Evolutionary conservation across 2,113 vertebrate species (phyloP).

Genomic region (Danionella cerebrum): DNA sequence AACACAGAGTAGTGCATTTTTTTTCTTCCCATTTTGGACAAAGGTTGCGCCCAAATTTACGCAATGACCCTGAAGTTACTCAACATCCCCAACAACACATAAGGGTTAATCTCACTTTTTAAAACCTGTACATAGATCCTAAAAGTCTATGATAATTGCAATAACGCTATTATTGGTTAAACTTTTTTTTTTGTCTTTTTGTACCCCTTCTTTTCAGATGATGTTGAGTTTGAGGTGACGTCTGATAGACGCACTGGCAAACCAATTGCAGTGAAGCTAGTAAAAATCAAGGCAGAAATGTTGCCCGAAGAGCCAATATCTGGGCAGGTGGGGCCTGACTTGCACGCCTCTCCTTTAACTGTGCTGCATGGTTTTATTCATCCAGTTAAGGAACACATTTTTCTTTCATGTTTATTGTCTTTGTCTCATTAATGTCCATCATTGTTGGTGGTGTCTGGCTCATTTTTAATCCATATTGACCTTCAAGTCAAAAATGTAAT

Average conservation of each 20-base stretch:
- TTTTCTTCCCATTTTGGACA: no score
- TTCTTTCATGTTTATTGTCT: slow-evolving; percentile 63
- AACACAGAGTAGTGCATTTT: no score
- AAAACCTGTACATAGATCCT: no score
- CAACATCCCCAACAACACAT: no score
- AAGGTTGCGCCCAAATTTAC: no score
- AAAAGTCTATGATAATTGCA: no score
- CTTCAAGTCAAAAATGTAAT: neutral
- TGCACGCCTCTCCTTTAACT: slow-evolving; percentile 75
- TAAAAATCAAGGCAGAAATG: slow-evolving; percentile 98
- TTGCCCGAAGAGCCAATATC: slow-evolving; percentile 97
- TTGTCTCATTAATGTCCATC: slow-evolving; percentile 48
- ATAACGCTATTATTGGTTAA: no score
- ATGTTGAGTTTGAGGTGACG: slow-evolving; percentile 99
- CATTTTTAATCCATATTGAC: slow-evolving; percentile 39
- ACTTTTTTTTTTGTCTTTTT: slow-evolving; percentile 7
- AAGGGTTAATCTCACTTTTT: no score
- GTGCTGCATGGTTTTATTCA: slow-evolving; percentile 79
- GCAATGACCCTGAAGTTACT: no score
- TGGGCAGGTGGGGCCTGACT: slow-evolving; percentile 88
- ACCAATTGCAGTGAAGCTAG: slow-evolving; percentile 97
- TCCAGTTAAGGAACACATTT: slow-evolving; percentile 79
- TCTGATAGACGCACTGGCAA: slow-evolving; percentile 98
- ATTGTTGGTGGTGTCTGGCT: slow-evolving; percentile 29
- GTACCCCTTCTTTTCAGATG: slow-evolving; percentile 68